These are phyloP conservation scores for Stichodactyla mertensii DNA, from an alignment of 64 coral and sea anemone species.

Conservation along the genomic window DNA sequence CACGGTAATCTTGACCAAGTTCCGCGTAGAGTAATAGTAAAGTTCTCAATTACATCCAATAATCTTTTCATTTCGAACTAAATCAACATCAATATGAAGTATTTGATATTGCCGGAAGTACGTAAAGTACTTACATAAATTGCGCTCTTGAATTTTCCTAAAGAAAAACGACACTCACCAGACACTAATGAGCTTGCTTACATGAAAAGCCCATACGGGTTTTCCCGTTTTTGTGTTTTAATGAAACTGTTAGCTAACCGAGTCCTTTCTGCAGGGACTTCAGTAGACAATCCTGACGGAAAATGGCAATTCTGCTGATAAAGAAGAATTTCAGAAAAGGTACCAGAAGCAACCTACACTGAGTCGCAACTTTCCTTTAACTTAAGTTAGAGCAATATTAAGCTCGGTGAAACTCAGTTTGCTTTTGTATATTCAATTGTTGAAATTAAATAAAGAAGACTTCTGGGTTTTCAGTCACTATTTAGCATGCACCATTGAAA, in stretches of 20 bases:
- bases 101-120: neutral
- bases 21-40: neutral
- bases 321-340: neutral
- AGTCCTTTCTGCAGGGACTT: neutral
- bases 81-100: neutral
- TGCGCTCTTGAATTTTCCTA: neutral
- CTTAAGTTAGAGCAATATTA: neutral
- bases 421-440: neutral
- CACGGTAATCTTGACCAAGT: constrained; percentile 1
- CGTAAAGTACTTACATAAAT: neutral
- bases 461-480: neutral
- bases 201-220: neutral
- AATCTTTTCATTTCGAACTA: neutral
- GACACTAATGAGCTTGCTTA: neutral
- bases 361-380: neutral
- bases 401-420: neutral
- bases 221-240: neutral
- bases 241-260: neutral
- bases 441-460: neutral
- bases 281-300: neutral
- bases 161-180: neutral
- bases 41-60: neutral
- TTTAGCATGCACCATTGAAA: neutral
- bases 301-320: neutral
- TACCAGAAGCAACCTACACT: neutral